These are phyloP conservation scores for Nezara viridula DNA, from an alignment of 2,888 invertebrate species.

Conservation along the genomic window DNA sequence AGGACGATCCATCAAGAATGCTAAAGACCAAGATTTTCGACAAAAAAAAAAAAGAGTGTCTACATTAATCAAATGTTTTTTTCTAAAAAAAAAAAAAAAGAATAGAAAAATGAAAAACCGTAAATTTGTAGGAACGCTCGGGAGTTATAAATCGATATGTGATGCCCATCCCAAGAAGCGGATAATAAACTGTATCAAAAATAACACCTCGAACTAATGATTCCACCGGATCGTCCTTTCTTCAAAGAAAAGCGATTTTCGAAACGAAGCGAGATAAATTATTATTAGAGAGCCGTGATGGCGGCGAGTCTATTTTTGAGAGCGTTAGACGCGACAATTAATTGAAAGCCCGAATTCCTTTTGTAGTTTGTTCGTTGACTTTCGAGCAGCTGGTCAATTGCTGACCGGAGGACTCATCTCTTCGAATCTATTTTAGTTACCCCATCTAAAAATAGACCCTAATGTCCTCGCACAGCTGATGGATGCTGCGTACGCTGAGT, in stretches of 20 bases:
- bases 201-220: background rate
- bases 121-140: background rate
- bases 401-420: conserved; percentile 9
- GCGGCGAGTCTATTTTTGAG: background rate
- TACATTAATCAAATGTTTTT: background rate
- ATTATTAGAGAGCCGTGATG: background rate
- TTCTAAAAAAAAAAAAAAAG: background rate
- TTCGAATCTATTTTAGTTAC: conserved; percentile 39
- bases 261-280: background rate
- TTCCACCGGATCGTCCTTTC: background rate
- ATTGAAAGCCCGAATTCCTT: conserved; percentile 11
- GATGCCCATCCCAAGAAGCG: background rate
- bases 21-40: background rate
- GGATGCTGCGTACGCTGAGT: no score
- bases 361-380: background rate
- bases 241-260: background rate
- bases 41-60: background rate
- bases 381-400: background rate
- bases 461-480: background rate
- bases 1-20: background rate
- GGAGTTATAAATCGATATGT: conserved; percentile 42
- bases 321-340: background rate
- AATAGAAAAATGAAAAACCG: conserved; percentile 29
- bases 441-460: background rate
- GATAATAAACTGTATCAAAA: background rate